These are phyloP conservation scores for Zootoca vivipara DNA, from an alignment of 2,113 vertebrate genomes.

Conservation along the genomic window DNA sequence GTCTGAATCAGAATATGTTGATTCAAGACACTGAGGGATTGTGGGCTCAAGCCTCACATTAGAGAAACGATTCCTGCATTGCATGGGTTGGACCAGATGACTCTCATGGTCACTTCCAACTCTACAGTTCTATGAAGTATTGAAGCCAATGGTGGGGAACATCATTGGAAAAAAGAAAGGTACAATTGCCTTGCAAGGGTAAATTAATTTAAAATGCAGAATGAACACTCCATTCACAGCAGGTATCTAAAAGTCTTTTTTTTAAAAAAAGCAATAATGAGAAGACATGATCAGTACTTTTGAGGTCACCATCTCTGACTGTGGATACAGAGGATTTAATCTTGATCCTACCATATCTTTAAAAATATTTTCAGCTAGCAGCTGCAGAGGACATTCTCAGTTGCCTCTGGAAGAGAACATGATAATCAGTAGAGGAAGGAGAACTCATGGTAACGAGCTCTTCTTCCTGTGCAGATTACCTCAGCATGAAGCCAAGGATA, in stretches of 20 bases:
- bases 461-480: conserved; percentile 56
- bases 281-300: conserved; percentile 27
- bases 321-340: conserved; percentile 19
- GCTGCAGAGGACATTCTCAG: conserved; percentile 29
- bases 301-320: background rate
- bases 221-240: conserved; percentile 10
- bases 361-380: conserved; percentile 48
- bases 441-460: conserved; percentile 49
- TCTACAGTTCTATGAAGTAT: background rate
- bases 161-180: background rate
- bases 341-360: conserved; percentile 41
- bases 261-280: background rate
- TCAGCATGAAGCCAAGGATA: conserved; percentile 43
- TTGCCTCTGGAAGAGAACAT: conserved; percentile 51
- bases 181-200: background rate
- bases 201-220: conserved; percentile 27
- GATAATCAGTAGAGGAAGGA: conserved; percentile 54
- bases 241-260: background rate
- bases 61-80: too few species aligned
- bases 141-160: conserved; percentile 22
- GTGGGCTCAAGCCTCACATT: too few species aligned
- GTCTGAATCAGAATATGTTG: conserved; percentile 20
- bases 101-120: too few species aligned
- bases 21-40: background rate
- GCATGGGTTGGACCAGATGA: too few species aligned